These are phyloP conservation scores for Epinotia brunnichana DNA, from an alignment of 2,888 invertebrate species.

Conservation along the genomic window DNA sequence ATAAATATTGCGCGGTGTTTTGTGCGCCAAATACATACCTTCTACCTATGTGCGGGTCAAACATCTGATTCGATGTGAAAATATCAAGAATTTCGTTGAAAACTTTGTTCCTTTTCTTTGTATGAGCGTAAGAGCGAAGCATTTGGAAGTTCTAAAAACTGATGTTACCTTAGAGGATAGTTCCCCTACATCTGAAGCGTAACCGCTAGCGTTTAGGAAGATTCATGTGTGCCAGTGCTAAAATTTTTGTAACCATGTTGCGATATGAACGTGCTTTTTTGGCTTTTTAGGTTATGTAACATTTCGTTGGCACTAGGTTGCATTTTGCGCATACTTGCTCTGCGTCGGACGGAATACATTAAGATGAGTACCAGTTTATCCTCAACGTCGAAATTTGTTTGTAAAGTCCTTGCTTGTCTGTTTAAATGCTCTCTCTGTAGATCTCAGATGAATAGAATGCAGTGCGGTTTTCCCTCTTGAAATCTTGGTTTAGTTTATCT, in stretches of 20 bases:
- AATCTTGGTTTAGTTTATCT: too few species aligned
- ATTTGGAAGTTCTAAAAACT: neutral
- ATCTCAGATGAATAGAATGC: too few species aligned
- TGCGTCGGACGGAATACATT: neutral
- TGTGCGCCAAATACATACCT: constrained; percentile 46
- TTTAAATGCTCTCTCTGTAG: too few species aligned
- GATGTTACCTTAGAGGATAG: constrained; percentile 14
- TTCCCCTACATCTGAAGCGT: constrained; percentile 5
- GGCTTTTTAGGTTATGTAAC: neutral
- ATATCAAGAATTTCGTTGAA: neutral
- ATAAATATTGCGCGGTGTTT: constrained; percentile 58
- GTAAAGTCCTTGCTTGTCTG: too few species aligned
- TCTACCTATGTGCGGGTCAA: too few species aligned
- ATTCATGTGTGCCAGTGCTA: constrained; percentile 4
- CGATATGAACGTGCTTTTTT: neutral
- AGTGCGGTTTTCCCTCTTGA: too few species aligned
- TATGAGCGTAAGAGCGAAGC: neutral
- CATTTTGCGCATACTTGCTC: neutral
- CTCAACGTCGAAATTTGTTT: neutral
- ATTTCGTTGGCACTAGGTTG: neutral
- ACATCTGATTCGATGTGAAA: neutral
- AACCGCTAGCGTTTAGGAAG: constrained; percentile 25
- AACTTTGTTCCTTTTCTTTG: neutral
- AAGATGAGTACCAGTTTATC: neutral
- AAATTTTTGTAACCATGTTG: constrained; percentile 24